These are phyloP conservation scores for Alethe castanea DNA, from an alignment of 2,113 vertebrate genomes.

Conservation along the genomic window DNA sequence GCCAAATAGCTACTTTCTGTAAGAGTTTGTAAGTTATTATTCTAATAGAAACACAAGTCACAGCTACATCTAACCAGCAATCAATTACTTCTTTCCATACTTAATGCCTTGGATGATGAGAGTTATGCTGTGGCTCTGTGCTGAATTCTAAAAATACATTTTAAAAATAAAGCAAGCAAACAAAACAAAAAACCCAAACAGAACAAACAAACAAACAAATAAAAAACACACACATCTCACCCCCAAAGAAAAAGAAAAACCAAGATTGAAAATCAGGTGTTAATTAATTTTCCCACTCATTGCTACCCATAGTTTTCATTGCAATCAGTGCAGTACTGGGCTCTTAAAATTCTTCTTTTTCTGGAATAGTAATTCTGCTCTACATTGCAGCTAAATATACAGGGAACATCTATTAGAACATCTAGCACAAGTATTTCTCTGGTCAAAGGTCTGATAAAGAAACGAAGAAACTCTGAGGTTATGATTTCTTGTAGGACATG, in stretches of 20 bases:
- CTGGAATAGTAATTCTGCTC: background rate
- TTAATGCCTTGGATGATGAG: background rate
- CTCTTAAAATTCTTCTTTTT: background rate
- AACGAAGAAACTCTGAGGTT: background rate
- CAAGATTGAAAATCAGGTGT: background rate
- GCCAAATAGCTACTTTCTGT: conserved; percentile 48
- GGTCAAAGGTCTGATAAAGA: background rate
- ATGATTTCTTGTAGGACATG: background rate
- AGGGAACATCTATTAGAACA: background rate
- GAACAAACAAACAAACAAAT: background rate
- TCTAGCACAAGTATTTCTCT: background rate
- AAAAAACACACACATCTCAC: no score
- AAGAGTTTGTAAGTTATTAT: conserved; percentile 12
- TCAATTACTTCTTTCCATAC: conserved; percentile 34
- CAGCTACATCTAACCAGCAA: conserved; percentile 47
- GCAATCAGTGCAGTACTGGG: background rate
- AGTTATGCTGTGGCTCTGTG: background rate
- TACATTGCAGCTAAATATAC: background rate
- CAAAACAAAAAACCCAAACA: background rate
- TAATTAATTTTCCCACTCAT: background rate
- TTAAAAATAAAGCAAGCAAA: background rate
- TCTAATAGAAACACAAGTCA: conserved; percentile 52
- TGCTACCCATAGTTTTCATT: background rate
- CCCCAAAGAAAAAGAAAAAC: background rate
- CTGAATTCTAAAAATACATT: background rate